These are phyloP conservation scores for Lacerta agilis DNA, from an alignment of 2,797 vertebrate species.

Conservation along the genomic window DNA sequence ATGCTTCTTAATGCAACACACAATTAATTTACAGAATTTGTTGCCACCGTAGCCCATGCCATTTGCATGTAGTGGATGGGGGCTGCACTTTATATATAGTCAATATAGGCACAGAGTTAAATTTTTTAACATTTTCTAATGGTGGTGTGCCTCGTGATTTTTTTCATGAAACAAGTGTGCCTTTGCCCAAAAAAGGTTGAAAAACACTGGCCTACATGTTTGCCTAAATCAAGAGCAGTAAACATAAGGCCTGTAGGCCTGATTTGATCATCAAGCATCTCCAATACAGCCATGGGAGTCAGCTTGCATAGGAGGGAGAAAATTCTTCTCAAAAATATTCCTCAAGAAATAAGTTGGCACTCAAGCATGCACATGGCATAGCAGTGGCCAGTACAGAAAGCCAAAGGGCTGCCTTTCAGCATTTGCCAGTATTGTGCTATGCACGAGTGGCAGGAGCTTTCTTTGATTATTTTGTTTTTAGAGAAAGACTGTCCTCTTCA, in stretches of 20 bases:
- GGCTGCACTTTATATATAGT: no score
- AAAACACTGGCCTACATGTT: no score
- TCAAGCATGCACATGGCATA: not conserved
- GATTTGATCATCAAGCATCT: not conserved
- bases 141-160: no score
- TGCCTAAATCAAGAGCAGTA: not conserved
- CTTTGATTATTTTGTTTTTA: not conserved
- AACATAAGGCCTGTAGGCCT: not conserved
- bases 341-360: not conserved
- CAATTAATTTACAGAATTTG: not conserved
- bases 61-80: no score
- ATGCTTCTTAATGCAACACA: not conserved
- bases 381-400: not conserved
- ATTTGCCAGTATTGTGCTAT: not conserved
- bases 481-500: not conserved
- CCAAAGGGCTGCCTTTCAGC: not conserved
- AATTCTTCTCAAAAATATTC: not conserved
- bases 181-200: no score
- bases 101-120: no score
- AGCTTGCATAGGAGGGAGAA: not conserved
- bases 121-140: no score
- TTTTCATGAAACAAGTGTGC: no score
- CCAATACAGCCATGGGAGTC: not conserved
- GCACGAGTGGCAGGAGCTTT: not conserved
- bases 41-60: no score